Conservation (phyloP, 2,888 invertebrate genomes). For the Megalurothrips usitatus region DNA sequence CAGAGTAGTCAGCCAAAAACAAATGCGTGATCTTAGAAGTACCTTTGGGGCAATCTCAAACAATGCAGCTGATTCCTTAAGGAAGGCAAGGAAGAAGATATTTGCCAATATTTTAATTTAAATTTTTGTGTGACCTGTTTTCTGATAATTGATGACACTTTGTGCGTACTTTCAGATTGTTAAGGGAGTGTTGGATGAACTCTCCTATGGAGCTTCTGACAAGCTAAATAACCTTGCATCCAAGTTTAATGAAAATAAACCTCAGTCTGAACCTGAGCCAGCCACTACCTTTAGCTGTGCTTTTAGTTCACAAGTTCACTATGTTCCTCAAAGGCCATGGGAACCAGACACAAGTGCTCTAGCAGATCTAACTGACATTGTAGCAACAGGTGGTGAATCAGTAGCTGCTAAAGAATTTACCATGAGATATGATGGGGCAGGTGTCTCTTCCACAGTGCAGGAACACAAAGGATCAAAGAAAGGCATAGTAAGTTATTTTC, state of each 20-base stretch:
- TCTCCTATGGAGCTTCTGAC: conserved; percentile 31
- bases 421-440: conserved; percentile 49
- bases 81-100: conserved; percentile 47
- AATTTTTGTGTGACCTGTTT: conserved; percentile 37
- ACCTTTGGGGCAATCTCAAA: conserved; percentile 57
- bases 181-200: conserved; percentile 31
- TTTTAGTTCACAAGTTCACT: conserved; percentile 46
- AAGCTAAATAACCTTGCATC: background rate
- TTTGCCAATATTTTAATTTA: conserved; percentile 28
- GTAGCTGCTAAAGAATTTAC: conserved; percentile 50
- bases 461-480: conserved; percentile 2
- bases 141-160: conserved; percentile 48
- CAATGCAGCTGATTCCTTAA: conserved; percentile 54
- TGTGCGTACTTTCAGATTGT: conserved; percentile 33
- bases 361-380: conserved; percentile 43
- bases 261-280: background rate
- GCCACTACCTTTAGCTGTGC: background rate
- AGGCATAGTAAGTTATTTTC: conserved; percentile 25
- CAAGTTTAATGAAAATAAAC: background rate
- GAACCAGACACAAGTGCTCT: conserved; percentile 47
- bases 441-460: conserved; percentile 30
- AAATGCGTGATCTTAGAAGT: conserved; percentile 54
- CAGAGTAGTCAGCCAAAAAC: conserved; percentile 53
- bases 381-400: background rate
- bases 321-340: conserved; percentile 47